Base-by-base conservation (phyloP, 2,888 invertebrate genomes). In the Ectemnius cavifrons region DNA sequence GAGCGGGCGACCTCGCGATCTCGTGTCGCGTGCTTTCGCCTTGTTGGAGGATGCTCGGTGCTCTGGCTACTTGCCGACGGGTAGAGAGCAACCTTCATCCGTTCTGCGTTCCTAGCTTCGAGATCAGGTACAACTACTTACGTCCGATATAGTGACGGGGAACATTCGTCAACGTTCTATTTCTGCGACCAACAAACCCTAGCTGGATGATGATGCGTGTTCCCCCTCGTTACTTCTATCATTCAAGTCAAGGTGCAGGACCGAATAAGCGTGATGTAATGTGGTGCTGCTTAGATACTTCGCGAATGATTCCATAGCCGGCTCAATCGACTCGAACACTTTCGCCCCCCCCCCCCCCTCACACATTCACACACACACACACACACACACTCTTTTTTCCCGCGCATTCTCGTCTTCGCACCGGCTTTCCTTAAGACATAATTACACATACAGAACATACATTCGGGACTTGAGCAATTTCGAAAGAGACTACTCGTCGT, bases 81-180 rank as follows among this genome's bases (percentile, higher is more conserved):
- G 60, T 70, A 70, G 67, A 70, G 70, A 68, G 70, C 64, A 68
- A 73, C 73, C 60, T 79, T 76, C 76, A 79, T 80, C 79, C 79
- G 76, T 79, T 79, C 80, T 80, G 80, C 80, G 80, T 80, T 80
- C 80, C 80, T 80, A 80, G 74, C 79, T 79, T 79, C 63, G 74
- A 80, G 77, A 72, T 78, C 67, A 70, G 74, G 72, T 79, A 79
- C 68, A 70, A 79, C 70, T 70, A 77, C 65, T 77, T 73, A 78
- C 76, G 77, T 78, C 78, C 73, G 78, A 76, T 78, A 71, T 73
- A 60, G 65, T 77, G 74, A 72, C 67, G 47, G 56, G 47, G n/a
- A 65, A 45, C 52, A 52, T 20, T 27, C 27, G 20, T 27, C 58
- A 23, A 20, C 49, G 63, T 23, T 61, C 52, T 6, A 52, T 14